A percentile compares a stretch with the other conserved stretches of the same genome.
phyloP scores from a whole-genome alignment of 2,113 vertebrate species.

The Tupaia tana region DNA sequence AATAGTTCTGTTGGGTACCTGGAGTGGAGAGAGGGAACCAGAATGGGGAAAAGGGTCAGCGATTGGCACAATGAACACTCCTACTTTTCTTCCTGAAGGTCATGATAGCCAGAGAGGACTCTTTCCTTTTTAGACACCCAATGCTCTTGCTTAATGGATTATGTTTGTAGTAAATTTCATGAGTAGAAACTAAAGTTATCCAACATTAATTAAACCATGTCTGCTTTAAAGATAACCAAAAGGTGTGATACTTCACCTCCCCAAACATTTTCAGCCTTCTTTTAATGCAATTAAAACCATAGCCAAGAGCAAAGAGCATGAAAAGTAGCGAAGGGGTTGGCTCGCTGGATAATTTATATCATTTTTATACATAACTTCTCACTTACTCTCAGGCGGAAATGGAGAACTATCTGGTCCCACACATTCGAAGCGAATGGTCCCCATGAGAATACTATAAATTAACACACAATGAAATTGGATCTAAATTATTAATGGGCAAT shows the following conservation, averaged over 20 bases:
- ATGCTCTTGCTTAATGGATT: constrained; percentile 17
- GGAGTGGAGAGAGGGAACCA: not conserved
- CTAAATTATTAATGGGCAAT: constrained; percentile 87
- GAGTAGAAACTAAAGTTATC: constrained; percentile 39
- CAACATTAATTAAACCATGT: constrained; percentile 74
- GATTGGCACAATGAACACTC: not conserved
- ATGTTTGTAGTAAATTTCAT: constrained; percentile 62
- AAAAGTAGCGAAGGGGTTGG: constrained; percentile 49
- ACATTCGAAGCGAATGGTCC: constrained; percentile 29
- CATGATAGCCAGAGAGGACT: not conserved
- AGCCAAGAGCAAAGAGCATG: constrained; percentile 69
- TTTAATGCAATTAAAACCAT: constrained; percentile 77
- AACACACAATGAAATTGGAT: constrained; percentile 85
- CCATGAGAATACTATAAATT: constrained; percentile 75
- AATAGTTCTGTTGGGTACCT: not conserved
- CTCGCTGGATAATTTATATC: constrained; percentile 65
- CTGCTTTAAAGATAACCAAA: constrained; percentile 77
- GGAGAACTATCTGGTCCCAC: constrained; percentile 63
- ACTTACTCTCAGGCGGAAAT: constrained; percentile 57
- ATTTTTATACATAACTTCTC: constrained; percentile 65
- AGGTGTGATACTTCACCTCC: constrained; percentile 68
- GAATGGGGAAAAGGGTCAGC: not conserved
- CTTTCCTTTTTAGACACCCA: not conserved
- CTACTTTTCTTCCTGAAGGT: not conserved
- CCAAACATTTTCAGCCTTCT: constrained; percentile 66